Conservation (phyloP, 1,140 invertebrate species). For the Drosophila ficusphila region DNA sequence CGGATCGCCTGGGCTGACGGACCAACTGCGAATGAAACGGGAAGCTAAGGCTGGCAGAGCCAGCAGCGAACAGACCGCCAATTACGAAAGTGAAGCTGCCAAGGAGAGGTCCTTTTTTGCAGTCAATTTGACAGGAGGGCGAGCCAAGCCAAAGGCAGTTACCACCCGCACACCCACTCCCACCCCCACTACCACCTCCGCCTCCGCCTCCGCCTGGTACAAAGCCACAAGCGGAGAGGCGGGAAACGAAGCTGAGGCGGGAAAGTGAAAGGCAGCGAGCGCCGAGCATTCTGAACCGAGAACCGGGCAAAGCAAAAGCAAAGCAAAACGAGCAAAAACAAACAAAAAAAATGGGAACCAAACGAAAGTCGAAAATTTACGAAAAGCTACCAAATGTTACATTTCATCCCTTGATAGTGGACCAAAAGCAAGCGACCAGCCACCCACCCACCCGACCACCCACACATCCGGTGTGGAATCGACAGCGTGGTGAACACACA, state of each 20-base stretch:
- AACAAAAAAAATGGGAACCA: slow-evolving; percentile 57
- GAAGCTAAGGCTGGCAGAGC: slow-evolving; percentile 58
- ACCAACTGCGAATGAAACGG: slow-evolving; percentile 75
- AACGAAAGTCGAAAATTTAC: slow-evolving; percentile 83
- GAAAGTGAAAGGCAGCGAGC: slow-evolving; percentile 29
- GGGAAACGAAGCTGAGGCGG: slow-evolving; percentile 31
- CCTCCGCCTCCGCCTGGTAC: too few relatives aligned
- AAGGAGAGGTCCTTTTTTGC: slow-evolving; percentile 83
- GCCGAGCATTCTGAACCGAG: background rate
- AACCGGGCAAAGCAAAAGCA: slow-evolving; percentile 1
- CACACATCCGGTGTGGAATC: background rate
- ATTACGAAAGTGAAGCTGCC: slow-evolving; percentile 84
- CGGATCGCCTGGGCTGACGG: slow-evolving; percentile 75
- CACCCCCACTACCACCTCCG: too few relatives aligned
- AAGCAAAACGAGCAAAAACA: slow-evolving; percentile 73
- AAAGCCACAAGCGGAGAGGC: slow-evolving; percentile 49
- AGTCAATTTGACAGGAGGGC: slow-evolving; percentile 81
- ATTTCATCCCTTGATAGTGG: slow-evolving; percentile 73
- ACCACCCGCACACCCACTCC: slow-evolving; percentile 19
- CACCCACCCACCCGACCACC: slow-evolving; percentile 1
- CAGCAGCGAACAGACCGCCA: slow-evolving; percentile 78
- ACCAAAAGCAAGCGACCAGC: slow-evolving; percentile 27
- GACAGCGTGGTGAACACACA: slow-evolving; percentile 11
- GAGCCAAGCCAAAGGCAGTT: slow-evolving; percentile 77
- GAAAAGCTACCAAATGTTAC: slow-evolving; percentile 83